Base-by-base conservation (phyloP, 2,888 invertebrate species). In the Lysandra coridon region DNA sequence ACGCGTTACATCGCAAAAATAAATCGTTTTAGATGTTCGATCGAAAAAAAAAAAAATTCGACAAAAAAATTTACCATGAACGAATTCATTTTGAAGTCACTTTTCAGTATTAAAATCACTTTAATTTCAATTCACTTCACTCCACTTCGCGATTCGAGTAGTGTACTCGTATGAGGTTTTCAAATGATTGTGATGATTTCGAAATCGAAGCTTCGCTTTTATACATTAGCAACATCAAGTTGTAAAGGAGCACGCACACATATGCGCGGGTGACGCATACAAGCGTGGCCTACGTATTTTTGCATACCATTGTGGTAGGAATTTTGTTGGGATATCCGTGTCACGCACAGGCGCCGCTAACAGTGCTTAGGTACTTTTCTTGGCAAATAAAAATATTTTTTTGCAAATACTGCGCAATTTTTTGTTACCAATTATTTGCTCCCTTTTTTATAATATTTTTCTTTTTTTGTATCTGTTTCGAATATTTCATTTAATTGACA, bases 111-210 rank as follows among this genome's bases (percentile, higher is more conserved):
- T 81, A 78, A 81, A 82, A 84, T 79, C 83, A 84, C 86, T 84
- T 80, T 79, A 78, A 85, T 84, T 85, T 85, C 87, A 87, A 87
- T 86, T 88, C 86, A 85, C 83, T 86, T 87, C 84, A 87, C 84
- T 85, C 86, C 91, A 91, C 91, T 88, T 88, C 85, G 85, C 89
- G 89, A 91, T 90, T 92, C 88, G 88, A 88, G 86, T 88, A 88
- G 93, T 93, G 86, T 90, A 91, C 91, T 91, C 90, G 89, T 92
- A 89, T 89, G 91, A 91, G 91, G 84, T 91, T 90, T 88, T 88
- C 91, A 93, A 93, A 91, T 91, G 89, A 91, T 89, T 94, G 86
- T 94, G 94, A 89, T 93, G 93, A 94, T 94, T 92, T 93, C 93
- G 93, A 93, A 94, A 94, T 92, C 91, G 84, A 83, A 89, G 89